These are phyloP conservation scores for Rhinolophus sinicus DNA, from an alignment of 2,113 vertebrate genomes.

Conservation along the genomic window DNA sequence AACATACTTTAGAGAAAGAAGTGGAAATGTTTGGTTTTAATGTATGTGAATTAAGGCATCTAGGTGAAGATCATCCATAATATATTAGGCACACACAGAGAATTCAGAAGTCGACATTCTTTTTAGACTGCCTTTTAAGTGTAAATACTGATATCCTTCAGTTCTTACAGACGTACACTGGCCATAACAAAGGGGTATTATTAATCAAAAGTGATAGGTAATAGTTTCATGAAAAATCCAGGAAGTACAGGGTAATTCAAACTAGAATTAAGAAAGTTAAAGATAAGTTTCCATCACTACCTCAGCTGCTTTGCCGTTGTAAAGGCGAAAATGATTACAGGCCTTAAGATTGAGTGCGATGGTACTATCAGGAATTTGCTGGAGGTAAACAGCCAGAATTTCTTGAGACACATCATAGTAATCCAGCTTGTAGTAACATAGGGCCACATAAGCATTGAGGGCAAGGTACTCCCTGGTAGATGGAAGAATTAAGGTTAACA, in stretches of 20 bases:
- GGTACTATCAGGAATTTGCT: constrained; percentile 96
- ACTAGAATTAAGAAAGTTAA: constrained; percentile 8
- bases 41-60: neutral
- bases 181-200: constrained; percentile 19
- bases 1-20: constrained; percentile 12
- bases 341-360: constrained; percentile 99
- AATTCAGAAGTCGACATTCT: constrained; percentile 46
- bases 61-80: neutral
- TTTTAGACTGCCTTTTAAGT: constrained; percentile 2
- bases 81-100: neutral
- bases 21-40: neutral
- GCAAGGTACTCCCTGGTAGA: constrained; percentile 93
- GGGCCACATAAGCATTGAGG: constrained; percentile 97
- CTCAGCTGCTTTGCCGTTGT: constrained; percentile 97
- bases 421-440: constrained; percentile 99
- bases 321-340: constrained; percentile 97
- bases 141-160: constrained; percentile 18
- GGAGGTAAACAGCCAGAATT: constrained; percentile 96
- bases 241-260: neutral
- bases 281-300: constrained; percentile 83
- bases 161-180: constrained; percentile 25
- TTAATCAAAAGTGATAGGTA: neutral
- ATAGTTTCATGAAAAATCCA: neutral
- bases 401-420: constrained; percentile 99
- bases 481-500: constrained; percentile 61